Base-by-base conservation (phyloP, 2,888 invertebrate species). In the Hydriomena furcata region DNA sequence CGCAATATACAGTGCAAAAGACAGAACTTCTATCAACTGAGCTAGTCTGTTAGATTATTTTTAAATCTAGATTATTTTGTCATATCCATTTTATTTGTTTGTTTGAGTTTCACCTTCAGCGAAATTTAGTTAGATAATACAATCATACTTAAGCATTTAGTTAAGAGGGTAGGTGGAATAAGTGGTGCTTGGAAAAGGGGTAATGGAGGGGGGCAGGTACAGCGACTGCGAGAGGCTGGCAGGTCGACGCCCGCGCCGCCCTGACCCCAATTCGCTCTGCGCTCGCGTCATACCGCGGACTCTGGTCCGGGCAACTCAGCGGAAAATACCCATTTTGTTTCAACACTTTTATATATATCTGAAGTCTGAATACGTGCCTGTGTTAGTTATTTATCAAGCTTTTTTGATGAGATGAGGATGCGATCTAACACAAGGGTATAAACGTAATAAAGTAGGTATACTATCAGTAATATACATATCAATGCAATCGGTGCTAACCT, bases 191-290 rank as follows among this genome's bases (percentile, higher is more conserved):
- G n/a, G n/a, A 40, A 31, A 30, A 32, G 40, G 34, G 40, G 45
- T 31, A 48, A 5, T 12, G 42, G 5, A 35, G 42, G 11, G 49
- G 31, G 56, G 63, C 59, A 63, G 63, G 66, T 65, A 62, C 65
- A 53, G 66, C 64, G 71, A 67, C 63, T 54, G 68, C 68, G 73
- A 71, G 82, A 77, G 82, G 80, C 82, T 74, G 77, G 28, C 80
- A 71, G 89, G 85, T 91, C 89, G 89, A 81, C 84, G 88, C 61
- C 89, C 88, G 86, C 88, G 88, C 79, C 84, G 88, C 89, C 87
- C 86, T 89, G 87, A 90, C 90, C 89, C 76, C 87, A 88, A 88
- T 89, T 72, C 73, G 79, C 71, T 68, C 70, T 73, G 82, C 81
- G 82, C 85, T 82, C 86, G 84, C 88, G 87, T 88, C 92, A 91